Base-by-base conservation (phyloP, 2,888 invertebrate genomes). In the Phyllotreta cruciferae region DNA sequence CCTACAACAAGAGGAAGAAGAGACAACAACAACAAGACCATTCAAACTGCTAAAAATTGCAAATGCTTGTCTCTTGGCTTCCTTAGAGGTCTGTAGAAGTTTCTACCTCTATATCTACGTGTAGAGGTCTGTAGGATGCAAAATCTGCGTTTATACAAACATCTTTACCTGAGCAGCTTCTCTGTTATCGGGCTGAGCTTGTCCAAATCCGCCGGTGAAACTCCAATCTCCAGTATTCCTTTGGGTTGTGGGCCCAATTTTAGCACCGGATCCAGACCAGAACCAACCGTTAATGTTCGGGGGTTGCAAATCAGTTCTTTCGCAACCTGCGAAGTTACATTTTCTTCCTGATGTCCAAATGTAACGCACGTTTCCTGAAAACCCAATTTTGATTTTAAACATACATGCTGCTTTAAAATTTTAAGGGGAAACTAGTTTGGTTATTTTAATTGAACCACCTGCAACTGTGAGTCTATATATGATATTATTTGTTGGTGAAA, bases 291-390 rank as follows among this genome's bases (percentile, higher is more conserved):
- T 91, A 71, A 91, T 87, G 78, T 91, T 91, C 66, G 91, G 88
- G n/a, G 93, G 93, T 82, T 92, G 91, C 75, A 93, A 83, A 81
- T 93, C 93, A 52, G 89, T 82, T 60, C 93, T 85, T 82, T 92
- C 91, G 80, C 93, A 95, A 42, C 94, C 94, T 66, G 93, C 93
- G 79, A 95, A 95, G 82, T 95, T 94, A 78, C 94, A 95, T 80
- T 94, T 94, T 68, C 94, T 88, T 1, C 94, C 94, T 7, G 93
- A 93, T 0, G 94, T 94, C 94, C 94, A 95, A 77, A 95, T 94
- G 82, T 89, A 95, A 2, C 89, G 85, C 4, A 70, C 62, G 45
- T 70, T 70, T 14, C 70, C 66, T 66, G 14, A 10, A 50, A 64
- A 41, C 5, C 3, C n/a, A 57, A n/a, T 14, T 14, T 9, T 9